phyloP scores from a whole-genome alignment of 2,113 vertebrate species.

The Sakesphorus luctuosus region DNA sequence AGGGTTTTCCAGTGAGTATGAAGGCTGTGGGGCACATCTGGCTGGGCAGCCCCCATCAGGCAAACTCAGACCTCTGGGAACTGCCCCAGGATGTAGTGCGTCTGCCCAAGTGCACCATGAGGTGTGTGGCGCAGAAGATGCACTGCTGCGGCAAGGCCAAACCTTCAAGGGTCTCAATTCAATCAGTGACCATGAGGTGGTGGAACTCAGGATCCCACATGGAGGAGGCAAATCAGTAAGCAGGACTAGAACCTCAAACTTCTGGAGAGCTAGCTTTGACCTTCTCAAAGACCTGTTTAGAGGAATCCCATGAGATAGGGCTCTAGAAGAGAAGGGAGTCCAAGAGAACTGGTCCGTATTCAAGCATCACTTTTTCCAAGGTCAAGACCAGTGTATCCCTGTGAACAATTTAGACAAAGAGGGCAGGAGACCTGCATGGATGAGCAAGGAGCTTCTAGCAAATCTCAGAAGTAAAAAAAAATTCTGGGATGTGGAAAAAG shows the following conservation, averaged over 20 bases:
- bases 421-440: background rate
- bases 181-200: background rate
- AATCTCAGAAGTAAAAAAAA: background rate
- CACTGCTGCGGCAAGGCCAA: background rate
- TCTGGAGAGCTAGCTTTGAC: background rate
- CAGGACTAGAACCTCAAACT: background rate
- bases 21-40: background rate
- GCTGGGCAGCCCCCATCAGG: background rate
- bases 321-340: background rate
- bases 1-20: accelerated
- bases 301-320: background rate
- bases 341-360: background rate
- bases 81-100: background rate
- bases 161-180: background rate
- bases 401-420: background rate
- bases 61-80: background rate
- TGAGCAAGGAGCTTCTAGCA: background rate
- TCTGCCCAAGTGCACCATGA: accelerated
- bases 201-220: background rate
- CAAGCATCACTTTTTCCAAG: background rate
- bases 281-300: background rate
- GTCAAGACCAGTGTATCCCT: background rate
- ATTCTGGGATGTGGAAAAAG: background rate
- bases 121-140: accelerated
- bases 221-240: background rate